Base-by-base conservation (phyloP, 2,797 vertebrate genomes). In the Todus mexicanus region DNA sequence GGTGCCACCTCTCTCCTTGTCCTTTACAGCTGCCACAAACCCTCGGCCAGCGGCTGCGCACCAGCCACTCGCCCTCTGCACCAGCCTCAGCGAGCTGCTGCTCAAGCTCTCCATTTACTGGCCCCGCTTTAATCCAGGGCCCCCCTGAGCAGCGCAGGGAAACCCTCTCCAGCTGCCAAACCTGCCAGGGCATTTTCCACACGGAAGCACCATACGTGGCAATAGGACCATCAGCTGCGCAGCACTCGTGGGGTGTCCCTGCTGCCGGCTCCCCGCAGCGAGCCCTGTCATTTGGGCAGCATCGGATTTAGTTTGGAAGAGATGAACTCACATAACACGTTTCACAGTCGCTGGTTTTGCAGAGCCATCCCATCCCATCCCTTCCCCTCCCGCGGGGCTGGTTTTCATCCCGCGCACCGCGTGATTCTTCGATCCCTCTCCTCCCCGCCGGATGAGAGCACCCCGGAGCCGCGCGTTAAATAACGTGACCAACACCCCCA, bases 191-290 rank as follows among this genome's bases (percentile, higher is more conserved):
- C 25, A 17, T 31, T 27, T 18, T 21, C 56, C 43, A 7, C 3
- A 0, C 8, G 25, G 29, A 35, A 48, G 56, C 53, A 12, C 64
- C 2, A 12, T 11, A 3, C 0, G 0, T 3, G 6, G 53, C 65
- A 51, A 2, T 0, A 12, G 64, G 25, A 27, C 23, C 2, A 2
- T 3, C 3, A 2, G 48, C 42, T 3, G 0, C 2, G 26, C 18
- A 5, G 42, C 2, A 9, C 63, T 68, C 6, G 48, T 26, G 5
- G 48, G 38, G 33, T 5, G 12, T 11, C 78, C 61, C 61, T 42
- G 53, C 74, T 18, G 1, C 15, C 1, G 7, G 31, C 35, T 53
- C 69, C 5, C 61, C 10, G 56, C 47, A 47, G 72, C 11, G 1
- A 51, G 47, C 70, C 31, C 45, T 29, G 69, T 33, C 60, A 38